Evolutionary conservation across 2,888 invertebrate genomes (phyloP).

Genomic region (Leptopilina drosophilae): DNA sequence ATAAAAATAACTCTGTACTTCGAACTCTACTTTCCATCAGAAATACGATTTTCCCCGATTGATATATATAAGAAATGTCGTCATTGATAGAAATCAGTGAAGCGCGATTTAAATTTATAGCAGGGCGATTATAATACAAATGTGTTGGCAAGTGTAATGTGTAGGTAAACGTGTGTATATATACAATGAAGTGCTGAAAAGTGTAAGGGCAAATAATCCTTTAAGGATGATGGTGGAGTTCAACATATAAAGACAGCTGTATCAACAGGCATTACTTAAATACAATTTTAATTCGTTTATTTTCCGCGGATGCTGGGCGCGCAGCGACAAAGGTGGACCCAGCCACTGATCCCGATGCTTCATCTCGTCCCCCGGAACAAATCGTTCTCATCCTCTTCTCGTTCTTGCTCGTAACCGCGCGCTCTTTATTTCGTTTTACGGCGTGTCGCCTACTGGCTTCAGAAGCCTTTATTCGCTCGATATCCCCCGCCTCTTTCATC

Average conservation of each 20-base stretch:
- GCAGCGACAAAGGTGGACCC: conserved; percentile 56
- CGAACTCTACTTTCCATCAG: no score
- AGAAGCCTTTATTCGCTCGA: conserved; percentile 40
- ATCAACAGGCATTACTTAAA: conserved; percentile 70
- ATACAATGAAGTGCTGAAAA: not conserved
- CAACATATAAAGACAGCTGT: conserved; percentile 68
- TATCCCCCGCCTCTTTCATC: conserved; percentile 29
- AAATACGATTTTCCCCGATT: no score
- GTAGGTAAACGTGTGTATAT: not conserved
- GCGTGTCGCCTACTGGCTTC: conserved; percentile 30
- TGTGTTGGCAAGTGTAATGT: no score
- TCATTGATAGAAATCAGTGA: conserved; percentile 8
- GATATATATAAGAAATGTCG: not conserved
- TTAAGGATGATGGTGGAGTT: conserved; percentile 54
- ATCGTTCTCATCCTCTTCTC: conserved; percentile 17
- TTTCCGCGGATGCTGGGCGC: conserved; percentile 52
- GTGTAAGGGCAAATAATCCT: conserved; percentile 27
- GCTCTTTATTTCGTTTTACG: conserved; percentile 39
- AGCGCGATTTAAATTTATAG: not conserved
- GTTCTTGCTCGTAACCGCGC: conserved; percentile 28
- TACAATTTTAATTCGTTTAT: conserved; percentile 63
- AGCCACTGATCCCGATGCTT: conserved; percentile 53
- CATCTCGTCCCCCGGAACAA: conserved; percentile 49
- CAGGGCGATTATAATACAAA: not conserved
- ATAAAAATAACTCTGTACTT: no score